Conservation (phyloP, 2,888 invertebrate genomes). For the Calameuta idolon region DNA sequence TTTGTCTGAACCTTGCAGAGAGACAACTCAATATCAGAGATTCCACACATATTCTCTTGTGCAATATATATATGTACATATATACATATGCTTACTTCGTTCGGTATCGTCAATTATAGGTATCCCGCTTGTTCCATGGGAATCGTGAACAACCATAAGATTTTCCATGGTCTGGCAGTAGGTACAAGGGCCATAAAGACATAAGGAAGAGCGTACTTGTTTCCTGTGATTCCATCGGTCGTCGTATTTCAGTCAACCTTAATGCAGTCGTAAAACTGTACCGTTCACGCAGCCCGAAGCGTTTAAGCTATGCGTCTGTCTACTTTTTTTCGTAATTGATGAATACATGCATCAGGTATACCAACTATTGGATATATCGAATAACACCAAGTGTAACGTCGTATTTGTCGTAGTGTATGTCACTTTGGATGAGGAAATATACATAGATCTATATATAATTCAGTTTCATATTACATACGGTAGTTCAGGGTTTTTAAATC, state of each 20-base stretch:
- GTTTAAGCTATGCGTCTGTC: conserved; percentile 15
- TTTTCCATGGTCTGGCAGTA: not conserved
- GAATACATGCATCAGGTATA: not conserved
- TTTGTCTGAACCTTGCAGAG: conserved; percentile 18
- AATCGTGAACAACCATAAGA: not conserved
- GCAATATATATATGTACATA: not conserved
- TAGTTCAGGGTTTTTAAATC: not conserved
- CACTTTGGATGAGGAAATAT: not conserved
- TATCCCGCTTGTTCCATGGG: not conserved
- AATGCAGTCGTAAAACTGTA: conserved; percentile 38
- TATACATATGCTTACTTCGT: not conserved
- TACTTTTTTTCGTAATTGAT: conserved; percentile 7
- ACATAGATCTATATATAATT: not conserved
- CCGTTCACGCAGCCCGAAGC: conserved; percentile 16
- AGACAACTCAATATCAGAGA: not conserved
- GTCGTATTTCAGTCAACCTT: conserved; percentile 36
- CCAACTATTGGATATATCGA: not conserved
- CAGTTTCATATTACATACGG: not conserved
- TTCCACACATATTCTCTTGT: not conserved
- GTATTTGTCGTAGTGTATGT: not conserved
- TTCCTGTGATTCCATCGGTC: conserved; percentile 38
- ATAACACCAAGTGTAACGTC: not conserved
- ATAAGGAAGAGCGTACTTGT: conserved; percentile 35
- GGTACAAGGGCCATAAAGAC: conserved; percentile 38
- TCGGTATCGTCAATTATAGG: not conserved